Evolutionary conservation across 2,113 vertebrate species (phyloP), one percentile per base, ranked within the genome.

Genomic region (Tragelaphus strepsiceros): DNA sequence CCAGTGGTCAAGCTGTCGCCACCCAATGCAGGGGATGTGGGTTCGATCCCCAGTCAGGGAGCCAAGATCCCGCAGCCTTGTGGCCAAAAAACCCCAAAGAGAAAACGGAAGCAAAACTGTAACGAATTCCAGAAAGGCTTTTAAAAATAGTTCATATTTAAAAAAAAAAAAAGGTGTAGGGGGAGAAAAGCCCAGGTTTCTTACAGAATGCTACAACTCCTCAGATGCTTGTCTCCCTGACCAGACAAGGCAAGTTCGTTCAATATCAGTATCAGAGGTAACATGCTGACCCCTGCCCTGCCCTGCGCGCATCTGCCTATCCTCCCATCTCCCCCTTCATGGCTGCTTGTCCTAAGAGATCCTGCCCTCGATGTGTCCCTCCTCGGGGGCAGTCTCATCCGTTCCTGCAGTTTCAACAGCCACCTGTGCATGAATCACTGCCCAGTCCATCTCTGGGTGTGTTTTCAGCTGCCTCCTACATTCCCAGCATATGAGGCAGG

Each of bases 391-490:
- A 14, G 43, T 26, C 90, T 61, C 39, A 61, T 46, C 88, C 81
- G 35, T 92, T 77, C 67, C 67, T 67, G 85, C 5, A 19, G 28
- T 71, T 85, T 82, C 54, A 82, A 4, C 53, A 51, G 17, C 93
- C 2, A 14, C 22, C 13, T 26, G 9, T 19, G 9, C 24, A 2
- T 39, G 59, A 54, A 30, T 88, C 87, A 28, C 84, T 80, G 88
- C 71, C 92, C 90, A 43, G 15, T 35, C 64, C 35, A 56, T 35
- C 46, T 91, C 95, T 62, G 83, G 59, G 19, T 82, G 24, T 39
- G 61, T 77, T 54, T 88, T 30, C 43, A 91, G 85, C 74, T 93
- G 83, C 74, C 19, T 82, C 35, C 81, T 92, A 58, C 21, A 30
- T 39, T 89, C 71, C 51, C 90, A 88, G 53, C 12, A 0, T 43